A percentile compares a stretch with the other conserved stretches of the same genome.
Evolutionary conservation across 2,888 invertebrate species (phyloP).

Genomic region (Euzetes globulus): DNA sequence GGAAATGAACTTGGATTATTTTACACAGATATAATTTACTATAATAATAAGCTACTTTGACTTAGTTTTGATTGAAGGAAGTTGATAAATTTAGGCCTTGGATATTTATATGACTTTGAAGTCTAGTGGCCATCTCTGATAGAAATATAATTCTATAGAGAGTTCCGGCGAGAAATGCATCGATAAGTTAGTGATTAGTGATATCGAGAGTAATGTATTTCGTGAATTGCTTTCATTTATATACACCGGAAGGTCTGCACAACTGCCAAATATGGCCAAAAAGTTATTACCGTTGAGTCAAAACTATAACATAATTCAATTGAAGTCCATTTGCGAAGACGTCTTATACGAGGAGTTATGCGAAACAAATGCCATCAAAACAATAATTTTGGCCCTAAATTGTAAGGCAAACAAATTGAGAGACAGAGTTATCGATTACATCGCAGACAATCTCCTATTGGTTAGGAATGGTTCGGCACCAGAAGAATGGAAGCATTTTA

Average conservation of each 20-base stretch:
- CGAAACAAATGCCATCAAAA: not conserved
- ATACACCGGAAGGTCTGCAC: not conserved
- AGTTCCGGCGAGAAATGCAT: not conserved
- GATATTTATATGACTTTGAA: too few relatives aligned
- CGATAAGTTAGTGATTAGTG: not conserved
- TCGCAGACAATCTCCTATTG: not conserved
- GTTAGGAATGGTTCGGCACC: not conserved
- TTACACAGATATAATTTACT: too few relatives aligned
- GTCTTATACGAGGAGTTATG: not conserved
- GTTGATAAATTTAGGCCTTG: too few relatives aligned
- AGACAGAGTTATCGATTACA: not conserved
- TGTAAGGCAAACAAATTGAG: not conserved
- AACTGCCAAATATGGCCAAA: not conserved
- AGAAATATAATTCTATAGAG: not conserved
- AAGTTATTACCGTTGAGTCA: not conserved
- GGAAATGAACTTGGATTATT: too few relatives aligned
- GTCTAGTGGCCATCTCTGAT: too few relatives aligned
- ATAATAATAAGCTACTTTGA: too few relatives aligned
- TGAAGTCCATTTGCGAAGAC: slow-evolving; percentile 12
- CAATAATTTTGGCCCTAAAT: not conserved
- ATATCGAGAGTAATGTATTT: not conserved
- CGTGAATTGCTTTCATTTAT: slow-evolving; percentile 1
- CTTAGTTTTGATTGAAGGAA: too few relatives aligned
- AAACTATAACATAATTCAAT: not conserved
- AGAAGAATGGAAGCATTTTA: not conserved